Evolutionary conservation across 2,797 vertebrate species (phyloP).

Genomic region (Catharus ustulatus): DNA sequence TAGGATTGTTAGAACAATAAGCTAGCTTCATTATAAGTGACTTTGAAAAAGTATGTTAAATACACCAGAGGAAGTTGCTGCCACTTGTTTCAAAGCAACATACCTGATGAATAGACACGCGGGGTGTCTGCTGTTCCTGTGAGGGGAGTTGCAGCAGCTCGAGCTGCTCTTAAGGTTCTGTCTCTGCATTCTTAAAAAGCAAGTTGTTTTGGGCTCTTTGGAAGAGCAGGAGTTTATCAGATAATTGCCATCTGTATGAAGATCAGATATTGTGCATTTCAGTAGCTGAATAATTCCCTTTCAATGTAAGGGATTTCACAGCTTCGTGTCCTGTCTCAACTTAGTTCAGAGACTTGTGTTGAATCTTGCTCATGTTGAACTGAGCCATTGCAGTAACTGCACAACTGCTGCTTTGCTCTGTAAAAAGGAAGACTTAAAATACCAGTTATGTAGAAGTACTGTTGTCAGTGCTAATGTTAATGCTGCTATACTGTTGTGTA

Average conservation of each 20-base stretch:
- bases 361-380: not conserved
- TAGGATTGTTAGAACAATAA: not conserved
- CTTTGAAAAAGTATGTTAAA: not conserved
- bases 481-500: accelerated
- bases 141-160: not conserved
- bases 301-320: not conserved
- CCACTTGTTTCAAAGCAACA: not conserved
- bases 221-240: not conserved
- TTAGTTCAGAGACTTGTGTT: not conserved
- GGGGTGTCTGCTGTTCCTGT: not conserved
- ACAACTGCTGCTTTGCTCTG: not conserved
- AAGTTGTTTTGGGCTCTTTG: not conserved
- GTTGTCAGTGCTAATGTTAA: not conserved
- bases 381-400: not conserved
- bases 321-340: accelerated
- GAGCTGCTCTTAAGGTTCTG: not conserved
- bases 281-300: not conserved
- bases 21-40: not conserved
- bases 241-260: not conserved
- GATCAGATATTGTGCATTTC: not conserved
- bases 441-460: not conserved
- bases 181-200: not conserved
- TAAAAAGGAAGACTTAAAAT: not conserved
- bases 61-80: not conserved
- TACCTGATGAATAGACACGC: accelerated